Conservation (phyloP, 1,140 invertebrate species). For the Lasioglossum baleicum region DNA sequence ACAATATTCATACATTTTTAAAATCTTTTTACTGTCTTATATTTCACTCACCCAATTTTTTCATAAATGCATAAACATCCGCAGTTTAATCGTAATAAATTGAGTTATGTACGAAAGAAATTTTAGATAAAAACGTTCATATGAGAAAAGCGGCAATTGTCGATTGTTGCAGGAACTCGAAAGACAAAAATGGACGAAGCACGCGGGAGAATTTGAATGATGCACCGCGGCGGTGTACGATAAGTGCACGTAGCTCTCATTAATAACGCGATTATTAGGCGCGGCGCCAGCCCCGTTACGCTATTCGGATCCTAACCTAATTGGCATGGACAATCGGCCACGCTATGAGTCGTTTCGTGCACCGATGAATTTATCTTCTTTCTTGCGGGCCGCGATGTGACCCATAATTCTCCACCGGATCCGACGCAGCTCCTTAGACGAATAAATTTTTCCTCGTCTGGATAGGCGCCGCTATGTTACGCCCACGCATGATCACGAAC, state of each 20-base stretch:
- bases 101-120: no score
- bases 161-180: not conserved
- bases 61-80: no score
- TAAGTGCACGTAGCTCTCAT: slow-evolving; percentile 55
- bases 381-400: slow-evolving; percentile 49
- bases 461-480: slow-evolving; percentile 17
- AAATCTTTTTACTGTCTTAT: no score
- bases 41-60: no score
- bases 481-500: slow-evolving; percentile 27
- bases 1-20: no score
- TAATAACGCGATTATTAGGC: slow-evolving; percentile 74
- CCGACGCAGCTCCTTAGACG: slow-evolving; percentile 29
- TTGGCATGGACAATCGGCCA: slow-evolving; percentile 72
- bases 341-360: slow-evolving; percentile 63
- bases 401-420: slow-evolving; percentile 58
- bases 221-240: not conserved
- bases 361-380: slow-evolving; percentile 69
- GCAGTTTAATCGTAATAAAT: no score
- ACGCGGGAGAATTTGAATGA: not conserved
- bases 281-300: slow-evolving; percentile 65
- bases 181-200: not conserved
- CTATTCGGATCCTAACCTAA: slow-evolving; percentile 70
- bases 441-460: slow-evolving; percentile 58
- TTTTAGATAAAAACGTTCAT: no score
- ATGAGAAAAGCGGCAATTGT: no score